Base-by-base conservation (phyloP, 2,797 vertebrate species). In the Diceros bicornis region DNA sequence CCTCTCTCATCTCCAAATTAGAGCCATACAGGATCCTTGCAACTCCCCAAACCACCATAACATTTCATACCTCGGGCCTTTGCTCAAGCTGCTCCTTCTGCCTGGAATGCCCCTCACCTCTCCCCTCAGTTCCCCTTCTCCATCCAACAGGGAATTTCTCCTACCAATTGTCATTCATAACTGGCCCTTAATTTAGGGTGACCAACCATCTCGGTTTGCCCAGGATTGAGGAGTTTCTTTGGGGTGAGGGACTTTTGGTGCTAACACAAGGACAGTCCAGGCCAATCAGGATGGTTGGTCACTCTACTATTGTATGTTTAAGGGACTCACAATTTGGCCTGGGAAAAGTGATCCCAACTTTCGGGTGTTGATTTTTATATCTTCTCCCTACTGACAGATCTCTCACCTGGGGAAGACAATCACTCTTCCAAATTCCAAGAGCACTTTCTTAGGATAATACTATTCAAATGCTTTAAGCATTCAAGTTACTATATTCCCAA, bases 401-500 rank as follows among this genome's bases (percentile, higher is more conserved):
- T 71, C 32, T 94, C 44, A 89, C 21, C 34, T 20, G 6, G 27
- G 62, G 81, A 82, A 82, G 47, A 87, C n/a, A 95, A 66, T 92
- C 25, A 41, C 1, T 93, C 37, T 91, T 88, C 47, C 12, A n/a
- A 62, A 84, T 62, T 61, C 84, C 59, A 74, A 74, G 57, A 92
- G 61, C 88, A 81, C 20, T 81, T 79, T 88, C 37, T 86, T 92
- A 83, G 52, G n/a, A 34, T 86, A 90, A 91, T 44, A 81, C 13
- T 41, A 50, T 90, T 92, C 88, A 94, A 87, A 91, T 91, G 12
- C 44, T 95, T 82, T 52, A 79, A 85, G 57, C 77, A 72, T 66
- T 90, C 88, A 89, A 92, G 66, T 88, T 95, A 75, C 72, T 66
- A 2, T 89, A 89, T 91, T 89, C 34, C 68, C 91, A 96, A 84